Conservation (phyloP, 2,797 vertebrate genomes). For the Pelobates cultripes region DNA sequence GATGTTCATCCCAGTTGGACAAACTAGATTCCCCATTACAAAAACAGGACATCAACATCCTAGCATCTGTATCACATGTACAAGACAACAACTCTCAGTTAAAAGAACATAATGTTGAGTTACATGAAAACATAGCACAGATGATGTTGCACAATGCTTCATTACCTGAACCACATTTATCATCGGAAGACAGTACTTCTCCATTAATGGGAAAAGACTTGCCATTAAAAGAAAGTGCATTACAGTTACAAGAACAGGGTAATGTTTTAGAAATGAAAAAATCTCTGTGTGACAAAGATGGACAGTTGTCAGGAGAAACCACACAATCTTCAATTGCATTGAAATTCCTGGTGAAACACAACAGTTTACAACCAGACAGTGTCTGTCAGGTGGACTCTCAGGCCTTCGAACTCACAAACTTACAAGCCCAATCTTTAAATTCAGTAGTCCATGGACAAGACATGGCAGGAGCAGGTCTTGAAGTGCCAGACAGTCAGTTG, state of each 20-base stretch:
- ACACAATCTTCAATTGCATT: background rate
- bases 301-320: background rate
- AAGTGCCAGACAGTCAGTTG: constrained; percentile 61
- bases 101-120: background rate
- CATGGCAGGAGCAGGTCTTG: constrained; percentile 4
- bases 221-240: no score
- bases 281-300: no score
- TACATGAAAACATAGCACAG: background rate
- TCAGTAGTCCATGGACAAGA: background rate
- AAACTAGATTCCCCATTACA: background rate
- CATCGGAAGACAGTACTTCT: background rate
- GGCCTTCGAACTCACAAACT: background rate
- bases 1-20: background rate
- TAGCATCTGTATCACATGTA: background rate
- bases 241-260: background rate
- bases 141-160: background rate
- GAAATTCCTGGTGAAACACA: background rate
- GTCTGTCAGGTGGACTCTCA: background rate
- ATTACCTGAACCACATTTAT: background rate
- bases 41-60: background rate
- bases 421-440: background rate
- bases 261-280: background rate
- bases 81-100: background rate
- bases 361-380: background rate
- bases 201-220: background rate